Conservation (phyloP, 2,888 invertebrate species). For the Proisotoma minuta region DNA sequence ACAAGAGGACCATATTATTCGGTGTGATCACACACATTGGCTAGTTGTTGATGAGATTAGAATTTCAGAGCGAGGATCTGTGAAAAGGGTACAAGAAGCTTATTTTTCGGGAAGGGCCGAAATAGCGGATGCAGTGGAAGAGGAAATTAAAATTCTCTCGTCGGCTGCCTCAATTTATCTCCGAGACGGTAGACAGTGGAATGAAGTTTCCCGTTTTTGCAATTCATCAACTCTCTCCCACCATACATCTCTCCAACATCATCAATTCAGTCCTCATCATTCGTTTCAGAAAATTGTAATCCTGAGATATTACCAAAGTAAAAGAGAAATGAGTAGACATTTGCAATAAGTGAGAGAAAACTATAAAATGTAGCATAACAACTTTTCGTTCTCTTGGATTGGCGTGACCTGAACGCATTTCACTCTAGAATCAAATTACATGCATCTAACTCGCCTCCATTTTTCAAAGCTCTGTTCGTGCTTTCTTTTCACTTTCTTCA, state of each 20-base stretch:
- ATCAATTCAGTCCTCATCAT: slow-evolving; percentile 45
- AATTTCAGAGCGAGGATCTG: slow-evolving; percentile 6
- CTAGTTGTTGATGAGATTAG: slow-evolving; percentile 13
- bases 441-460: slow-evolving; percentile 38
- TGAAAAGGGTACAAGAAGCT: neutral
- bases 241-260: slow-evolving; percentile 48
- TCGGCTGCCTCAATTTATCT: slow-evolving; percentile 47
- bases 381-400: slow-evolving; percentile 22
- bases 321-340: slow-evolving; percentile 3
- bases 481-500: slow-evolving; percentile 5
- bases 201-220: slow-evolving; percentile 48
- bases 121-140: slow-evolving; percentile 16
- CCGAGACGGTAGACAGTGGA: slow-evolving; percentile 43
- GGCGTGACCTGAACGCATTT: slow-evolving; percentile 48
- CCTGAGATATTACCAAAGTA: neutral
- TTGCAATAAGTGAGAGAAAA: slow-evolving; percentile 1
- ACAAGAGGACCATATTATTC: neutral
- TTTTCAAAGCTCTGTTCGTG: slow-evolving; percentile 24
- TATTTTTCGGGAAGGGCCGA: neutral
- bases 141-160: slow-evolving; percentile 48
- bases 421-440: slow-evolving; percentile 47
- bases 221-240: slow-evolving; percentile 49
- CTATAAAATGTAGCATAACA: slow-evolving; percentile 1
- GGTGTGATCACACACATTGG: slow-evolving; percentile 8
- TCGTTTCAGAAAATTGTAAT: slow-evolving; percentile 13